A percentile compares a stretch with the other conserved stretches of the same genome.
These are phyloP conservation scores for Theristicus caerulescens DNA, from an alignment of 2,113 vertebrate species.

Conservation along the genomic window DNA sequence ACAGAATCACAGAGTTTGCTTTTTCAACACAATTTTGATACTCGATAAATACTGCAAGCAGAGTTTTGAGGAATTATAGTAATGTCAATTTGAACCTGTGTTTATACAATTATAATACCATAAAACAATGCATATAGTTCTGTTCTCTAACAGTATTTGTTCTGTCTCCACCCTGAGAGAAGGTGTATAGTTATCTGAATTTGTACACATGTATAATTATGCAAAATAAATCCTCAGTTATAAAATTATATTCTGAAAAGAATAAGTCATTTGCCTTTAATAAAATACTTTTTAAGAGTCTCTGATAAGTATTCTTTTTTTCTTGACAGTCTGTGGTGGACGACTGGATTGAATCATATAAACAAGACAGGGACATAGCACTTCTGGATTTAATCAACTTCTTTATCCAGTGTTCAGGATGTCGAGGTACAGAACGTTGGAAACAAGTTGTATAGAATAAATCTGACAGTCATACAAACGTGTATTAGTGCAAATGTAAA, in stretches of 20 bases:
- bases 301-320: conserved; percentile 64
- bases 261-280: conserved; percentile 46
- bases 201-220: background rate
- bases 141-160: conserved; percentile 46
- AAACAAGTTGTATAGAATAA: conserved; percentile 57
- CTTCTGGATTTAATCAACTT: conserved; percentile 99
- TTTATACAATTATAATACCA: background rate
- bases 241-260: conserved; percentile 7
- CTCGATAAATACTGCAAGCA: background rate
- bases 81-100: background rate
- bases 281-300: conserved; percentile 36
- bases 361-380: conserved; percentile 97
- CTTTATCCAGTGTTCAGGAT: conserved; percentile 99
- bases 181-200: background rate
- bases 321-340: conserved; percentile 91
- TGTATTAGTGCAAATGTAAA: conserved; percentile 2
- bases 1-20: background rate
- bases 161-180: conserved; percentile 56
- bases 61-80: background rate
- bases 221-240: conserved; percentile 36
- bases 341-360: conserved; percentile 99
- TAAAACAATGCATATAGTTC: background rate
- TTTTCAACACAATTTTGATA: background rate
- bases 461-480: background rate
- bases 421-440: conserved; percentile 87